These are phyloP conservation scores for Noctua janthina DNA, from an alignment of 2,888 invertebrate species.

Conservation along the genomic window DNA sequence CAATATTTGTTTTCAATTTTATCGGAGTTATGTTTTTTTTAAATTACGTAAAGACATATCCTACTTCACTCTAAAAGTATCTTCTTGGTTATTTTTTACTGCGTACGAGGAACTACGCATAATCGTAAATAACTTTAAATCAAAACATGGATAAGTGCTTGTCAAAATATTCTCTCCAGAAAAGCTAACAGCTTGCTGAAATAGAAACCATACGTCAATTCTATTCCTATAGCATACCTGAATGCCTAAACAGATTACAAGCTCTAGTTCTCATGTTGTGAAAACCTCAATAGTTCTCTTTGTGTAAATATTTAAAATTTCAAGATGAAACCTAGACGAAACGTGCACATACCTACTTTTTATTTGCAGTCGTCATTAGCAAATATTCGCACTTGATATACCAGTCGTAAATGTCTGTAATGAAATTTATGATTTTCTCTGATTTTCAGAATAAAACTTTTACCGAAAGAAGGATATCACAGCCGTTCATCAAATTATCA, in stretches of 20 bases:
- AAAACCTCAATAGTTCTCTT: conserved; percentile 55
- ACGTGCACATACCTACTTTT: conserved; percentile 37
- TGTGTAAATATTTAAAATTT: conserved; percentile 75
- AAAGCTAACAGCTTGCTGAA: conserved; percentile 68
- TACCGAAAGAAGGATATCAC: conserved; percentile 70
- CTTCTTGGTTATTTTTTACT: conserved; percentile 10
- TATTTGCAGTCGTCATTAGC: conserved; percentile 56
- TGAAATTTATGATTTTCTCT: conserved; percentile 27
- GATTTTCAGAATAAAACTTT: conserved; percentile 76
- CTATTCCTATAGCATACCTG: conserved; percentile 69
- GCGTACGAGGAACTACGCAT: conserved; percentile 10
- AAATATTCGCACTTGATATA: conserved; percentile 39
- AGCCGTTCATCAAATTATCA: conserved; percentile 59
- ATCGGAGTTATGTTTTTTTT: too few species aligned
- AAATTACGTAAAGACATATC: background rate
- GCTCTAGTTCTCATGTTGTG: conserved; percentile 69
- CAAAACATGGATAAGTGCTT: conserved; percentile 64
- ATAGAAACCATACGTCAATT: conserved; percentile 78
- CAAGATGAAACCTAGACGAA: conserved; percentile 48
- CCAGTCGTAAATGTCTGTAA: conserved; percentile 42
- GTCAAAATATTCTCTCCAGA: conserved; percentile 71
- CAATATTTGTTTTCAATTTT: background rate
- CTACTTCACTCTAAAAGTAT: conserved; percentile 4
- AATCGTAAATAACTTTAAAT: conserved; percentile 43
- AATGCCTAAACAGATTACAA: conserved; percentile 65